phyloP scores from a whole-genome alignment of 2,113 vertebrate species.

The Epinephelus cyanopodus region DNA sequence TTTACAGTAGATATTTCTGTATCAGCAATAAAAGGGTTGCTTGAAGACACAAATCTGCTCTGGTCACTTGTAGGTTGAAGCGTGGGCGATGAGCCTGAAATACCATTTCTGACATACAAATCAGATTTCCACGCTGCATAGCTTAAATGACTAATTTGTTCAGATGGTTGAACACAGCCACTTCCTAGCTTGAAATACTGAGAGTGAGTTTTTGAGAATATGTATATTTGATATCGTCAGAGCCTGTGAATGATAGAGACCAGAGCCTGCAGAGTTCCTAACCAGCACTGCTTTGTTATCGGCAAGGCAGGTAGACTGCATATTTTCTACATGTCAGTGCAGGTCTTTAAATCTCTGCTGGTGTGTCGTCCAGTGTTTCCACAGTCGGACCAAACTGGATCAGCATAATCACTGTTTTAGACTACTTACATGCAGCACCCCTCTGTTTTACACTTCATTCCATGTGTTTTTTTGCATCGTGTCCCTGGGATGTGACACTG shows the following conservation, averaged over 20 bases:
- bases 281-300: background rate
- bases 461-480: constrained; percentile 42
- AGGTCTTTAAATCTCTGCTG: background rate
- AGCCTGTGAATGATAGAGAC: background rate
- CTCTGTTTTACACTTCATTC: constrained; percentile 5
- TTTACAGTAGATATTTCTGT: too few species aligned
- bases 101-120: too few species aligned
- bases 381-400: background rate
- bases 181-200: too few species aligned
- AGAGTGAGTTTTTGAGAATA: too few species aligned
- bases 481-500: constrained; percentile 38
- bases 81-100: too few species aligned
- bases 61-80: too few species aligned
- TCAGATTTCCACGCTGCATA: too few species aligned
- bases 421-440: background rate
- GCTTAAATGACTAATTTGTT: too few species aligned
- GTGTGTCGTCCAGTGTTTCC: background rate
- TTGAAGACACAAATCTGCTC: too few species aligned
- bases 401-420: constrained; percentile 5
- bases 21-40: too few species aligned
- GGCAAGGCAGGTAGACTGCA: background rate
- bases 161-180: too few species aligned
- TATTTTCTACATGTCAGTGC: constrained; percentile 2
- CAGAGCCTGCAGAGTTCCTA: background rate
- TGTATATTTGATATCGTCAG: too few species aligned